Conservation (phyloP, 2,888 invertebrate species). For the Tinea pellionella region DNA sequence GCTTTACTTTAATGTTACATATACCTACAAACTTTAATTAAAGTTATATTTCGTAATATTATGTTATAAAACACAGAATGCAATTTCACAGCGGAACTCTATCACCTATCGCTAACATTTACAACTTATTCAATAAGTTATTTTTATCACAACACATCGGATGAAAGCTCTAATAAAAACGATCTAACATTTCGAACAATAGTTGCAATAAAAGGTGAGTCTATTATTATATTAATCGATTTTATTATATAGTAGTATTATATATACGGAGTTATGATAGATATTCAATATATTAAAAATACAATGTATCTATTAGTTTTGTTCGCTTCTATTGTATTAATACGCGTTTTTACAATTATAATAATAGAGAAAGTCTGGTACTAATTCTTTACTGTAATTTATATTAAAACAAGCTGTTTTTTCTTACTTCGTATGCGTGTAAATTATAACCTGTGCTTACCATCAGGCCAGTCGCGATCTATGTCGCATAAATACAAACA, state of each 20-base stretch:
- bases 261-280: background rate
- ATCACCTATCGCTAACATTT: background rate
- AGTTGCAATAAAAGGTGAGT: background rate
- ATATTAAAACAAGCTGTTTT: too few relatives aligned
- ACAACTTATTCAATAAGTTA: background rate
- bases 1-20: too few relatives aligned
- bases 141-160: background rate
- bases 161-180: conserved; percentile 2
- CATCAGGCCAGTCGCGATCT: too few relatives aligned
- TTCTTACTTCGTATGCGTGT: too few relatives aligned
- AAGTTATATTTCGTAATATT: too few relatives aligned
- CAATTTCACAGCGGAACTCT: too few relatives aligned
- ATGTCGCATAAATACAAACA: too few relatives aligned
- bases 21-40: too few relatives aligned
- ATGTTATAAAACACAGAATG: too few relatives aligned
- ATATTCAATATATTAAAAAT: background rate
- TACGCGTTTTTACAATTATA: background rate
- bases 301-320: background rate
- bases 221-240: conserved; percentile 1
- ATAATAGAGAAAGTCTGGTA: background rate
- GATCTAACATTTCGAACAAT: background rate
- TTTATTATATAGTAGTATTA: background rate
- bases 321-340: conserved; percentile 1
- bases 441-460: too few relatives aligned
- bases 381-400: background rate